Conservation (phyloP, 2,888 invertebrate genomes). For the Pseudoips prasinana region DNA sequence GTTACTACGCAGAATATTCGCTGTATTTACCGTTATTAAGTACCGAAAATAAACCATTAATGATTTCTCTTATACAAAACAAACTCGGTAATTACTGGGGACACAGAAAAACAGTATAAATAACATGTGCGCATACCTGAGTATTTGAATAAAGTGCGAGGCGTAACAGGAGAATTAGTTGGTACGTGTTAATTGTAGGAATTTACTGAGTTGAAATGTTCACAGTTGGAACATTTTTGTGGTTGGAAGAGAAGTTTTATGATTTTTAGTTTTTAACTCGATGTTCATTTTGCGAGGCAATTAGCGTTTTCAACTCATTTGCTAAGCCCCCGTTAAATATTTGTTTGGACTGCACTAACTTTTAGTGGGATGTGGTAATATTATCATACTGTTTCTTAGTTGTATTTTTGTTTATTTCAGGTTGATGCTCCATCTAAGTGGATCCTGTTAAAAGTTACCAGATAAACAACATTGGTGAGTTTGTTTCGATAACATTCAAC, state of each 20-base stretch:
- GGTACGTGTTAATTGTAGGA: conserved; percentile 13
- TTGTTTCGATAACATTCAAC: too few species aligned
- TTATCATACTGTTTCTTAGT: too few species aligned
- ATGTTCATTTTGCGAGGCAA: background rate
- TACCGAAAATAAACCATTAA: conserved; percentile 5
- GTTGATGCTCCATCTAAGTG: too few species aligned
- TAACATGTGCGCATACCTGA: conserved; percentile 4
- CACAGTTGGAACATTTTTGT: conserved; percentile 7
- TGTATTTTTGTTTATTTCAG: too few species aligned
- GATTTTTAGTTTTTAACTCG: background rate
- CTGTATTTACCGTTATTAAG: too few species aligned
- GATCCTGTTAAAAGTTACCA: too few species aligned
- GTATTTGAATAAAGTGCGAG: conserved; percentile 20
- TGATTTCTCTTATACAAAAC: conserved; percentile 1
- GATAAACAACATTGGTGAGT: too few species aligned
- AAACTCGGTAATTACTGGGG: conserved; percentile 17
- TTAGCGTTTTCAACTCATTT: conserved; percentile 1
- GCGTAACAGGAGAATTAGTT: conserved; percentile 17
- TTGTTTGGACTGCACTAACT: too few species aligned
- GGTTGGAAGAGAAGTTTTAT: background rate
- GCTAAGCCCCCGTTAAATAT: background rate
- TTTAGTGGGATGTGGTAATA: too few species aligned
- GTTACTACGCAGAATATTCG: too few species aligned
- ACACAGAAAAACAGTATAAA: conserved; percentile 15
- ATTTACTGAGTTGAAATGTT: conserved; percentile 9